A percentile compares a stretch with the other conserved stretches of the same genome.
phyloP scores from a whole-genome alignment of 2,797 vertebrate genomes.

The Aplochiton taeniatus region DNA sequence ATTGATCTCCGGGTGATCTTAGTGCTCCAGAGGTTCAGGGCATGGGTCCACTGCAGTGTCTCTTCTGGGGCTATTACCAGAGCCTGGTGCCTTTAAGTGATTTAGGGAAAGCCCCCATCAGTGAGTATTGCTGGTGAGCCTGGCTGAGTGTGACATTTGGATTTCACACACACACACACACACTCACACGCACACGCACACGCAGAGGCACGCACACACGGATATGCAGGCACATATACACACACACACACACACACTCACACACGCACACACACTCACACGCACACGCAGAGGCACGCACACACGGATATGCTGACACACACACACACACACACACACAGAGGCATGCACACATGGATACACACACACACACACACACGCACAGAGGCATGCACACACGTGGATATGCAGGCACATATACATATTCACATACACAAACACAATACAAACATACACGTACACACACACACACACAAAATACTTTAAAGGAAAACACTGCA shows the following conservation, averaged over 20 bases:
- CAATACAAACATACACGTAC: no score
- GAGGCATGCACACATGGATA: no score
- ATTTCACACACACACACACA: conserved; percentile 34
- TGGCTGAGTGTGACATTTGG: conserved; percentile 38
- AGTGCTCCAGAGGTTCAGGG: background rate
- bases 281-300: no score
- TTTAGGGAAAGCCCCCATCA: background rate
- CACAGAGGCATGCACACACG: no score
- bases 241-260: conserved; percentile 45
- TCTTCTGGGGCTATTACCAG: background rate
- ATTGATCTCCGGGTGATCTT: conserved; percentile 3
- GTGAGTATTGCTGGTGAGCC: conserved; percentile 47
- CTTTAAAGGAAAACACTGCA: no score
- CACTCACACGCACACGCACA: conserved; percentile 24
- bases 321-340: no score
- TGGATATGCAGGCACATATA: no score
- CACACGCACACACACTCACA: conserved; percentile 8
- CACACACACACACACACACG: background rate
- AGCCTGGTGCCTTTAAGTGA: conserved; percentile 4
- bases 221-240: conserved; percentile 46
- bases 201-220: background rate
- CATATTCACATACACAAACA: no score
- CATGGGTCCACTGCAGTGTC: background rate
- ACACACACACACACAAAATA: no score
- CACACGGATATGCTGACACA: no score